phyloP scores from a whole-genome alignment of 2,797 vertebrate species.

The Sebastes diaconus region DNA sequence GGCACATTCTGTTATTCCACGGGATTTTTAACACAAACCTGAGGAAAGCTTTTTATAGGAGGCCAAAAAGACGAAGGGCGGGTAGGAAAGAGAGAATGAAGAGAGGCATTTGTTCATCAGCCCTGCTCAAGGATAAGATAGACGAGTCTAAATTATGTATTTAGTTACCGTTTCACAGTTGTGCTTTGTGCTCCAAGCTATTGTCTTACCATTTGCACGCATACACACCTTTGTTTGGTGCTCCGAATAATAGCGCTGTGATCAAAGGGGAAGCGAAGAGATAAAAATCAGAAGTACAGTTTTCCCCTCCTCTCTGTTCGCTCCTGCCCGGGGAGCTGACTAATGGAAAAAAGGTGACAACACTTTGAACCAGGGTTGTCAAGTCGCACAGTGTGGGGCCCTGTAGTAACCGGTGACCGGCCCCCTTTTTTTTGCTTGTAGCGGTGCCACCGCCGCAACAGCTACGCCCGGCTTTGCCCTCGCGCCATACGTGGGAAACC shows the following conservation, averaged over 20 bases:
- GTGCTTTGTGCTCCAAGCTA: background rate
- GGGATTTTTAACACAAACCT: constrained; percentile 42
- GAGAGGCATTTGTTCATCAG: background rate
- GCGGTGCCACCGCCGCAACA: background rate
- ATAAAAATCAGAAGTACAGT: constrained; percentile 16
- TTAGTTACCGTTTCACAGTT: background rate
- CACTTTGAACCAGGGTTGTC: constrained; percentile 44
- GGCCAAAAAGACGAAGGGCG: constrained; percentile 7
- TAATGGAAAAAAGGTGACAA: constrained; percentile 50
- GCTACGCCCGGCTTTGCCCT: constrained; percentile 51
- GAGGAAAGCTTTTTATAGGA: constrained; percentile 47
- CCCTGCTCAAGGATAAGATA: background rate
- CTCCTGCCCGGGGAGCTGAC: constrained; percentile 19
- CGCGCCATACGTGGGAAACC: constrained; percentile 66
- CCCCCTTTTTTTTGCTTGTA: constrained; percentile 13
- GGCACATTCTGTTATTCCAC: constrained; percentile 55
- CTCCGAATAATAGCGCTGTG: background rate
- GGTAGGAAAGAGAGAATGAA: background rate
- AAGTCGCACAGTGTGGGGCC: constrained; percentile 28
- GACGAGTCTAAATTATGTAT: background rate
- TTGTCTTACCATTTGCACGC: background rate
- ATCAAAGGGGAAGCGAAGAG: constrained; percentile 19
- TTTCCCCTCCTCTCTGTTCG: background rate
- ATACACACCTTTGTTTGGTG: background rate
- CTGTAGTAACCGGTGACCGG: constrained; percentile 11